A percentile compares a stretch with the other conserved stretches of the same genome.
phyloP scores from a whole-genome alignment of 2,888 invertebrate genomes.

The Drosophila tanythrix region DNA sequence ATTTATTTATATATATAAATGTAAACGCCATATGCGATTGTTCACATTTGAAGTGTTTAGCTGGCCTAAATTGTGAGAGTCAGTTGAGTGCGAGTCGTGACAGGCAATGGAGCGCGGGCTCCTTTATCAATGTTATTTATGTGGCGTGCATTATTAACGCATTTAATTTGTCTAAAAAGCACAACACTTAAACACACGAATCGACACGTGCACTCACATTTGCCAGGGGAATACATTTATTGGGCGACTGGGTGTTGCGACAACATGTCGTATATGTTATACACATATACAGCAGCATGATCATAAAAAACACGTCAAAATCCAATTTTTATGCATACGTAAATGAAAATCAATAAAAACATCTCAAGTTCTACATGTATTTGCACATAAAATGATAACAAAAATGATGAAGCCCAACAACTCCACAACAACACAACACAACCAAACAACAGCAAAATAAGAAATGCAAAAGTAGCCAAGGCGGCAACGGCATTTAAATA shows the following conservation, averaged over 20 bases:
- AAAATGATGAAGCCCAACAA: conserved; percentile 8
- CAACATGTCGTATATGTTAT: conserved; percentile 64
- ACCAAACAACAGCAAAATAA: not conserved
- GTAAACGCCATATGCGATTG: conserved; percentile 58
- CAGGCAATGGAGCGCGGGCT: conserved; percentile 31
- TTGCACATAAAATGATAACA: conserved; percentile 51
- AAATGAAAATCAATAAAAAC: conserved; percentile 79
- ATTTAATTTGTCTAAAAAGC: conserved; percentile 76
- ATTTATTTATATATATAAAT: conserved; percentile 12
- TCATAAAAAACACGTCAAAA: conserved; percentile 73
- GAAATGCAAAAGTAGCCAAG: conserved; percentile 34
- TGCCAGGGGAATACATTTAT: conserved; percentile 42
- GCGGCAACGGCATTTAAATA: conserved; percentile 70
- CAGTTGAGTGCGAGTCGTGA: conserved; percentile 32
- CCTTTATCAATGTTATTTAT: conserved; percentile 73
- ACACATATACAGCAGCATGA: conserved; percentile 50
- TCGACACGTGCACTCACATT: not conserved
- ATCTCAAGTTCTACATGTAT: conserved; percentile 37
- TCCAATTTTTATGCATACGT: conserved; percentile 73
- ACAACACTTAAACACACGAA: conserved; percentile 35
- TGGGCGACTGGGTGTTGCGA: conserved; percentile 38
- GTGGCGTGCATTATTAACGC: conserved; percentile 68
- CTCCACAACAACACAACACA: not conserved
- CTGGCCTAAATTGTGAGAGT: conserved; percentile 52
- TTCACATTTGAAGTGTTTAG: conserved; percentile 75